Conservation (phyloP, 2,888 invertebrate species). For the Calameuta filiformis region DNA sequence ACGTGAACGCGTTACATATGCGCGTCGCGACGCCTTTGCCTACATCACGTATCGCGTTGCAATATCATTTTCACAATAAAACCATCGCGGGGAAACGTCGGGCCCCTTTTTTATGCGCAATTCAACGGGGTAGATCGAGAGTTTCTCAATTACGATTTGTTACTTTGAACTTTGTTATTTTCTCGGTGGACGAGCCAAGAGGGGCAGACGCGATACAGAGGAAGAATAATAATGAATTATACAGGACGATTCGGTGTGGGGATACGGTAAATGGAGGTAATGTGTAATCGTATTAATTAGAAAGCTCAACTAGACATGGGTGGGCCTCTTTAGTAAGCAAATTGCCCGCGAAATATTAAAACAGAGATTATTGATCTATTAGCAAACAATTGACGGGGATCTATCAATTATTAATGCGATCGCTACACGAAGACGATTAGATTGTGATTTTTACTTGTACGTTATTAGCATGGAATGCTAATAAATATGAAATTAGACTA, state of each 20-base stretch:
- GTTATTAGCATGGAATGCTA: not conserved
- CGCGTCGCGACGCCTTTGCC: slow-evolving; percentile 30
- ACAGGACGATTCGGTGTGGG: not conserved
- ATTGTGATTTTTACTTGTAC: not conserved
- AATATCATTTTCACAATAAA: slow-evolving; percentile 39
- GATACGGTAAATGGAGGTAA: not conserved
- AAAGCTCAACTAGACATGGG: not conserved
- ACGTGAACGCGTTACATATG: slow-evolving; percentile 36
- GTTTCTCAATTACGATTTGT: not conserved
- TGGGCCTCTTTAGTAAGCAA: not conserved
- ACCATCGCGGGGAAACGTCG: slow-evolving; percentile 20
- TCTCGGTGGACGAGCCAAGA: not conserved
- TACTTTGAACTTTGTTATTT: not conserved
- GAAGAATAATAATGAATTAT: not conserved
- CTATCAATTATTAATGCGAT: not conserved
- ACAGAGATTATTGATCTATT: not conserved
- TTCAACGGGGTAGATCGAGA: not conserved
- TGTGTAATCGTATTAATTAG: not conserved
- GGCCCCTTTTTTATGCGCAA: slow-evolving; percentile 14
- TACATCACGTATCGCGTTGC: slow-evolving; percentile 31
- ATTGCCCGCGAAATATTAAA: not conserved
- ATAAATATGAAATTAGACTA: not conserved
- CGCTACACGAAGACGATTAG: not conserved
- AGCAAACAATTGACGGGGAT: not conserved
- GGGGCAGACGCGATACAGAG: not conserved